These are phyloP conservation scores for Terebella lapidaria DNA, from an alignment of 2,888 invertebrate species.

Conservation along the genomic window DNA sequence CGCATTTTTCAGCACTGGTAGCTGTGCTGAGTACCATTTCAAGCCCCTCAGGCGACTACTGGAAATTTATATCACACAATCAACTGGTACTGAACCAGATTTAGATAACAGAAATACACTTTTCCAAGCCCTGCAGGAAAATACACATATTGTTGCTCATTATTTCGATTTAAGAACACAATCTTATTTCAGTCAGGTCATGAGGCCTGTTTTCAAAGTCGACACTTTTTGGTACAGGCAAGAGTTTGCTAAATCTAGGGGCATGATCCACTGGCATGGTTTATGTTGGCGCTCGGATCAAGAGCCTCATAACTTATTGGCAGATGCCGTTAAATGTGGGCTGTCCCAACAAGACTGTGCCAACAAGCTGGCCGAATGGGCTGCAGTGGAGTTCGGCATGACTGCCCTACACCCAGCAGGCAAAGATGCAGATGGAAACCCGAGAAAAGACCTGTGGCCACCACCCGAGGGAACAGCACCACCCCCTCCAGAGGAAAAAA, in stretches of 20 bases:
- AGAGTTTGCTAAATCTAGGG: no score
- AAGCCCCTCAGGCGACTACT: constrained; percentile 14
- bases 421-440: constrained; percentile 18
- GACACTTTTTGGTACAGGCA: constrained; percentile 27
- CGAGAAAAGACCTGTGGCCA: constrained; percentile 27
- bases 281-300: constrained; percentile 3
- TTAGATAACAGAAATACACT: not conserved
- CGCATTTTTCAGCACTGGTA: constrained; percentile 20
- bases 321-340: constrained; percentile 16
- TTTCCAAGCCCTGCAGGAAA: not conserved
- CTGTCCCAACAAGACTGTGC: constrained; percentile 20
- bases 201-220: constrained; percentile 15
- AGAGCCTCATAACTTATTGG: constrained; percentile 9
- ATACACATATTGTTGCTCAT: no score
- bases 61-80: constrained; percentile 1
- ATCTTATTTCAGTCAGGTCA: constrained; percentile 18
- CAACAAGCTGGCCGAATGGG: constrained; percentile 20
- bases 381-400: constrained; percentile 16
- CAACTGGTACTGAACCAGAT: constrained; percentile 1
- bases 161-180: constrained; percentile 22
- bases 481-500: constrained; percentile 25
- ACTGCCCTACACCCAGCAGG: no score
- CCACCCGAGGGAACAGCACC: constrained; percentile 27
- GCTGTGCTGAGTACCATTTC: constrained; percentile 19
- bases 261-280: no score